phyloP scores from a whole-genome alignment of 2,797 vertebrate species.

The Cichlasoma orientale region DNA sequence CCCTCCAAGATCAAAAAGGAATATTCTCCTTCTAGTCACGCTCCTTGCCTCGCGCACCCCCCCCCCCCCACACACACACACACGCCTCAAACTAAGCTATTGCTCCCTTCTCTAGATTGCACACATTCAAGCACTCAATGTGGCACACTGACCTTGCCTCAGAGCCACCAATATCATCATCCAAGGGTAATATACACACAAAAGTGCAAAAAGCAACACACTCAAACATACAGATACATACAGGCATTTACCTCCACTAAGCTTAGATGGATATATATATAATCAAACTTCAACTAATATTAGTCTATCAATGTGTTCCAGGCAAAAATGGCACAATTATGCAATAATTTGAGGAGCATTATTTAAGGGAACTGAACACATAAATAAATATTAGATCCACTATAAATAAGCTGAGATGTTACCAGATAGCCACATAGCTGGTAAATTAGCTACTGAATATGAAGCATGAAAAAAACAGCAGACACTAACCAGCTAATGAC shows the following conservation, averaged over 20 bases:
- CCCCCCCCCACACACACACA: not conserved
- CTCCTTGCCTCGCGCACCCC: not conserved
- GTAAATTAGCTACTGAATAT: too few species aligned
- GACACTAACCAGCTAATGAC: too few species aligned
- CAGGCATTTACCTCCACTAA: not conserved
- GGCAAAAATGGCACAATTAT: too few species aligned
- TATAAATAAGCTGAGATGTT: too few species aligned
- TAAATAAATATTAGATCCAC: too few species aligned
- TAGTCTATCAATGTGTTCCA: too few species aligned
- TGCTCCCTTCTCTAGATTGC: not conserved
- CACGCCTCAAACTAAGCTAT: not conserved
- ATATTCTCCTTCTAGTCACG: not conserved
- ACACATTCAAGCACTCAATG: constrained; percentile 1
- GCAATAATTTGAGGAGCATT: too few species aligned
- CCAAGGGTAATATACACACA: constrained; percentile 12
- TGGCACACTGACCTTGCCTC: constrained; percentile 30
- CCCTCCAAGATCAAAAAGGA: constrained; percentile 10
- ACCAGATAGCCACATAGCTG: too few species aligned
- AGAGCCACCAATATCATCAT: constrained; percentile 26
- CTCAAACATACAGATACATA: not conserved
- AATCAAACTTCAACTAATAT: too few species aligned
- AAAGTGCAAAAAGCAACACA: not conserved
- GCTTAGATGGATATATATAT: too few species aligned
- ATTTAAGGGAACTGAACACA: too few species aligned
- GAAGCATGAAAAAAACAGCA: too few species aligned